These are phyloP conservation scores for Charadrius vociferus DNA, from an alignment of 2,113 vertebrate species.

Conservation along the genomic window DNA sequence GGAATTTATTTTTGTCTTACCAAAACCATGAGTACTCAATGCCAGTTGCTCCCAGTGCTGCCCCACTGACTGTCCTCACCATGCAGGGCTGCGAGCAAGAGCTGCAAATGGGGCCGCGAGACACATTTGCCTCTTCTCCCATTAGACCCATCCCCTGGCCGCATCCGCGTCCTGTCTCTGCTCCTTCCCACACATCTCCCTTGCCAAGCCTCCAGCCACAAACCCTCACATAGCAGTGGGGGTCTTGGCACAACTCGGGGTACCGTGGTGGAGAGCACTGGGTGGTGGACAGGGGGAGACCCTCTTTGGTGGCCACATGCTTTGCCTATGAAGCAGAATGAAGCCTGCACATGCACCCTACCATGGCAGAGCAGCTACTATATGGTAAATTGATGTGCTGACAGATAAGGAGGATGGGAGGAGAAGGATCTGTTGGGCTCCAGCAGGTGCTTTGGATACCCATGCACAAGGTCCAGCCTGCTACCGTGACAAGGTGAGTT, in stretches of 20 bases:
- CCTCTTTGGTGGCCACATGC: no score
- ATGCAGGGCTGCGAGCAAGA: accelerated
- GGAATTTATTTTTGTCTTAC: background rate
- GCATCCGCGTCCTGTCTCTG: background rate
- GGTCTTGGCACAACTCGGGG: background rate
- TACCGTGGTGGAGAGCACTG: background rate
- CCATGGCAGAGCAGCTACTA: background rate
- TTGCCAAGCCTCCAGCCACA: background rate
- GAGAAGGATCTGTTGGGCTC: background rate
- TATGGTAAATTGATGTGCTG: background rate
- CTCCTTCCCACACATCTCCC: background rate
- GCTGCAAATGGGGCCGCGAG: background rate
- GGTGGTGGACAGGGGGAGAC: background rate
- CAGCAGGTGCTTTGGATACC: background rate
- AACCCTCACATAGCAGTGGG: accelerated
- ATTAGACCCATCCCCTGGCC: background rate
- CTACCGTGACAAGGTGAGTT: background rate
- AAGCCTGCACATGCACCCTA: accelerated
- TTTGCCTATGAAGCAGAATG: background rate
- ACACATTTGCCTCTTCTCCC: background rate
- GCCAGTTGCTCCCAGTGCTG: accelerated
- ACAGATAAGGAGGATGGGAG: background rate
- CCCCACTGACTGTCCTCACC: background rate
- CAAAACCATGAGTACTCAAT: background rate
- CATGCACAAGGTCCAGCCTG: background rate